phyloP scores from a whole-genome alignment of 2,113 vertebrate genomes.

The Alexandromys fortis region DNA sequence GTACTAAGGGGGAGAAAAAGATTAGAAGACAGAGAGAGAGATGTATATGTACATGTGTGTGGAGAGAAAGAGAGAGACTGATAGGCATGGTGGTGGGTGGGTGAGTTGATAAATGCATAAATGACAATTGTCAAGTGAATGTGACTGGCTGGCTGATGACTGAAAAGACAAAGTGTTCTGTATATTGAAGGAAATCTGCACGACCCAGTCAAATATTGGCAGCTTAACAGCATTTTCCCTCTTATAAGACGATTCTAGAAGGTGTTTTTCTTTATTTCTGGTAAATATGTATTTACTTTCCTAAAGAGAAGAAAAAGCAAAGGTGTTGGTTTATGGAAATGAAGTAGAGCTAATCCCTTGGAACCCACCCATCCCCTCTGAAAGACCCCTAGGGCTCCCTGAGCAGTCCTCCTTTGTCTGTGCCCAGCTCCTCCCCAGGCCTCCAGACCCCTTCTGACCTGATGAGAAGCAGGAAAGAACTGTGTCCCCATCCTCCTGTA shows the following conservation, averaged over 20 bases:
- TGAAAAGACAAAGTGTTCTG: not conserved
- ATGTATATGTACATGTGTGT: not conserved
- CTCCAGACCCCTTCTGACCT: not conserved
- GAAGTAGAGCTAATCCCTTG: not conserved
- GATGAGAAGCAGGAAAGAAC: not conserved
- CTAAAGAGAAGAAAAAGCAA: not conserved
- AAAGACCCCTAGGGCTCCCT: not conserved
- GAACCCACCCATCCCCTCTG: not conserved
- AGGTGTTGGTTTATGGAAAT: not conserved
- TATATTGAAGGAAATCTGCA: not conserved
- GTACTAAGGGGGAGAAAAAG: not conserved
- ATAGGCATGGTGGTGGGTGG: not conserved
- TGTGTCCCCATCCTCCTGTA: not conserved
- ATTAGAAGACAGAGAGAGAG: not conserved
- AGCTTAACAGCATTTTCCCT: not conserved
- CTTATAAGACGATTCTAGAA: not conserved
- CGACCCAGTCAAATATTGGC: not conserved
- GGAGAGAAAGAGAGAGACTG: not conserved
- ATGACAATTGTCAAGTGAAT: not conserved
- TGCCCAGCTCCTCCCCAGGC: too few relatives aligned
- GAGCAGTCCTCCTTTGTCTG: not conserved
- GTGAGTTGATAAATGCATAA: not conserved
- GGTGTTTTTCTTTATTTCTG: constrained; percentile 22
- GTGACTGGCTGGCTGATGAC: not conserved
- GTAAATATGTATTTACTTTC: not conserved